phyloP scores from a whole-genome alignment of 2,888 invertebrate genomes.

The Drosophila paranaensis region DNA sequence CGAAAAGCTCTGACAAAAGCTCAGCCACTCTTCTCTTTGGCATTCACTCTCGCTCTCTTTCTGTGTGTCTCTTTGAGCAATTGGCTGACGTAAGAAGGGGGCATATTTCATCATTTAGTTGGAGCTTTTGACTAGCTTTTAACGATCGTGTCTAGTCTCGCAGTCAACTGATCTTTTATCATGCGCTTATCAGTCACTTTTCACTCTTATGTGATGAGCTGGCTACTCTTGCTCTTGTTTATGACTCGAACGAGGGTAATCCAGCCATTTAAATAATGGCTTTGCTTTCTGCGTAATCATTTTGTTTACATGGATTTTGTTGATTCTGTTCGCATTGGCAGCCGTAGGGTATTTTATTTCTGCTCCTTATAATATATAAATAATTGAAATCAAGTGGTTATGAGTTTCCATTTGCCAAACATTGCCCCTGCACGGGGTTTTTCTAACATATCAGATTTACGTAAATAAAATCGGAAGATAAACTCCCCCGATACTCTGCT shows the following conservation, averaged over 20 bases:
- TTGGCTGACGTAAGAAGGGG: slow-evolving; percentile 47
- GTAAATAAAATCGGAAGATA: not conserved
- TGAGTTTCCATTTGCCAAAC: slow-evolving; percentile 21
- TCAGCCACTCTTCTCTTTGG: slow-evolving; percentile 6
- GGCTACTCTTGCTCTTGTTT: slow-evolving; percentile 13
- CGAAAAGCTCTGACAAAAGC: slow-evolving; percentile 36
- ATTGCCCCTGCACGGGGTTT: not conserved
- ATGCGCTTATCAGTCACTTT: slow-evolving; percentile 42
- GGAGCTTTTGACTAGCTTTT: slow-evolving; percentile 15
- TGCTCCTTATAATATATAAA: slow-evolving; percentile 18
- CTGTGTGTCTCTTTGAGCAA: slow-evolving; percentile 1
- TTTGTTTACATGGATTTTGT: slow-evolving; percentile 67
- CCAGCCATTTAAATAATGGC: slow-evolving; percentile 38
- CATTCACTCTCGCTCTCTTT: not conserved
- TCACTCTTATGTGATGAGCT: slow-evolving; percentile 33
- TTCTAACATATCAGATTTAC: not conserved
- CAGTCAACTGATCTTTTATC: slow-evolving; percentile 34
- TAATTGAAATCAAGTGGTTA: slow-evolving; percentile 60
- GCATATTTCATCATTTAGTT: slow-evolving; percentile 50
- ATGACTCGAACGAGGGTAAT: slow-evolving; percentile 12
- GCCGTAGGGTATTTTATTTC: slow-evolving; percentile 8
- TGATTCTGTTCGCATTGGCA: slow-evolving; percentile 24
- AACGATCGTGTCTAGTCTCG: slow-evolving; percentile 20
- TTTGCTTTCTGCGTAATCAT: slow-evolving; percentile 76
- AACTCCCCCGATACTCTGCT: not conserved